Conservation (phyloP, 1,140 invertebrate species). For the Meloidogyne exigua region DNA sequence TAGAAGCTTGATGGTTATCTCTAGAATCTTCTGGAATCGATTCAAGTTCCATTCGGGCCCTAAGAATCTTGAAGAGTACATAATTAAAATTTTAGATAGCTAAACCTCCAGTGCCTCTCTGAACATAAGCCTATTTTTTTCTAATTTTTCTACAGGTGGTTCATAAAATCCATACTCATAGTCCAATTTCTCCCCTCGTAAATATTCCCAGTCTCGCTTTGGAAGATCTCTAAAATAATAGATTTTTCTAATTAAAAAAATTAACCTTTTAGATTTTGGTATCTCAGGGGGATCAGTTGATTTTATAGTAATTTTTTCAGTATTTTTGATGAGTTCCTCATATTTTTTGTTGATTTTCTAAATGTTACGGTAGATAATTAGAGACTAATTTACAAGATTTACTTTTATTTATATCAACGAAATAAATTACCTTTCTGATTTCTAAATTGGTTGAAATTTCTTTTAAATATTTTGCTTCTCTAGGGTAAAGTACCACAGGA, state of each 20-base stretch:
- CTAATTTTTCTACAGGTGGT: conserved; percentile 43
- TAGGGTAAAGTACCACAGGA: conserved; percentile 34
- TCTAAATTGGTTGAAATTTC: conserved; percentile 15
- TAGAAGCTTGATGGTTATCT: conserved; percentile 2
- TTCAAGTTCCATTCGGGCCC: conserved; percentile 40
- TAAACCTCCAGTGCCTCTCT: conserved; percentile 41
- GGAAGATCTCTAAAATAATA: conserved; percentile 23
- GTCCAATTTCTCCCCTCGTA: conserved; percentile 2
- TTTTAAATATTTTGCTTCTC: conserved; percentile 31
- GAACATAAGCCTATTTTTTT: conserved; percentile 38
- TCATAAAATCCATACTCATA: conserved; percentile 47
- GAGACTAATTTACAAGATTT: too few relatives aligned
- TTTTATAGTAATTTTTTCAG: conserved; percentile 45
- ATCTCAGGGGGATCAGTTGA: conserved; percentile 45
- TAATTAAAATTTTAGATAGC: not conserved
- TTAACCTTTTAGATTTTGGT: not conserved
- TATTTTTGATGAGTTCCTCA: conserved; percentile 44
- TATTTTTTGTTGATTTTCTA: conserved; percentile 49
- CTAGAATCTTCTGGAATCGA: not conserved
- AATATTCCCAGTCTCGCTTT: conserved; percentile 24
- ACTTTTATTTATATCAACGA: too few relatives aligned
- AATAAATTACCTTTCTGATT: conserved; percentile 33
- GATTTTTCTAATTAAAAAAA: not conserved
- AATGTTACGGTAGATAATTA: not conserved
- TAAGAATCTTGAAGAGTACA: conserved; percentile 28